Evolutionary conservation across 1,140 invertebrate species (phyloP), one percentile per base, ranked within the genome.

Genomic region (Drosophila elegans): DNA sequence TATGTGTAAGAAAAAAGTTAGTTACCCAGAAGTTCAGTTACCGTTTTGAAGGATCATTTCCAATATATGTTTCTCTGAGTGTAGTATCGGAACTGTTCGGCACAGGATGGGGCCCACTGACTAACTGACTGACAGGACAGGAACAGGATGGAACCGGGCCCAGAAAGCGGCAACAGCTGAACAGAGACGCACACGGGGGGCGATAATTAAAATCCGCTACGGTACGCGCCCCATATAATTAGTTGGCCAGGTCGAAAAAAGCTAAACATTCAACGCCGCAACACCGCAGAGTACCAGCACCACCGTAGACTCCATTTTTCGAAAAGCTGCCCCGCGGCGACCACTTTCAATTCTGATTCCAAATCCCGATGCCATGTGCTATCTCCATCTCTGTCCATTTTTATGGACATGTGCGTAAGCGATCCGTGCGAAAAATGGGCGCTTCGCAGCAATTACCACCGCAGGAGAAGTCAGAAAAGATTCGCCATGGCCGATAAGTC

Each of bases 371-470:
- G 54, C 53, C 56, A 46, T 32, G 54, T 45, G 48, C 49, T 64
- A 67, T 74, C 69, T 32, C 39, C 45, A 62, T 78, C 56, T 77
- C 63, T 80, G 86, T 83, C 83, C 71, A 89, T 80, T 89, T 88
- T 88, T 89, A 89, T 88, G 72, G 84, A 88, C 79, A 83, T 88
- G 84, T 88, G 83, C 83, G 83, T 88, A 88, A 89, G 80, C 79
- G 83, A 88, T 88, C 89, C 89, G 89, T 91, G 89, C 89, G 80
- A 91, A 91, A 91, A 89, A 91, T 91, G 84, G 88, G 88, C 88
- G 89, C 80, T 91, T 76, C 88, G 89, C 55, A 73, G 80, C 85
- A 91, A 91, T 91, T 91, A 91, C 80, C 89, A 88, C 78, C 69
- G 63, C 73, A 66, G 67, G 44, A 67, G 52, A 71, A 71, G 51